Conservation (phyloP, 2,888 invertebrate species). For the Andrena chrysosceles region DNA sequence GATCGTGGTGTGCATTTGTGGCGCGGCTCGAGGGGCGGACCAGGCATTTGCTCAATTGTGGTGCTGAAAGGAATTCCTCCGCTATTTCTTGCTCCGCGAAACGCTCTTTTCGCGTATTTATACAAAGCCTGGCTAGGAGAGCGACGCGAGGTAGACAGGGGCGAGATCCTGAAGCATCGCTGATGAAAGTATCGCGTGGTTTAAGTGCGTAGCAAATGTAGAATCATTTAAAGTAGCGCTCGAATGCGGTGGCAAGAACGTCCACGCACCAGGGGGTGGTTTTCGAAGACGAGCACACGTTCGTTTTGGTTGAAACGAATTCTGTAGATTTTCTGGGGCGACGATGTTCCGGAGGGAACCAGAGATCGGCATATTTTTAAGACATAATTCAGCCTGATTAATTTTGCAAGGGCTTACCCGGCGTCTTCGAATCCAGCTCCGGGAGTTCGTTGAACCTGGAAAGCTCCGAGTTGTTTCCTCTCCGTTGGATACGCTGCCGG, state of each 20-base stretch:
- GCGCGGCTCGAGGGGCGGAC: no score
- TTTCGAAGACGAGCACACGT: conserved; percentile 12
- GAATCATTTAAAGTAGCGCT: neutral
- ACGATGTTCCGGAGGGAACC: neutral
- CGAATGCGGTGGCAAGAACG: conserved; percentile 25
- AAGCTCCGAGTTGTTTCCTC: conserved; percentile 25
- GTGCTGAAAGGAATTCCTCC: neutral
- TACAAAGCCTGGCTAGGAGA: neutral
- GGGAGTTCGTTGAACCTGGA: conserved; percentile 13
- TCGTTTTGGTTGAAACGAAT: neutral
- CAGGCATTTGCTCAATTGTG: neutral
- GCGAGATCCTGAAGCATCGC: conserved; percentile 1
- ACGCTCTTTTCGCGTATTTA: conserved; percentile 4
- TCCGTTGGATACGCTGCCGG: conserved; percentile 27
- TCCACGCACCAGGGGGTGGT: neutral
- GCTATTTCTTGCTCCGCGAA: neutral
- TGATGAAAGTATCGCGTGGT: neutral
- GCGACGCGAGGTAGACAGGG: neutral
- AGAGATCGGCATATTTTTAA: conserved; percentile 28
- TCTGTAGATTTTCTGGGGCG: neutral
- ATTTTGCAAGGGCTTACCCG: neutral
- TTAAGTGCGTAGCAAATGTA: neutral
- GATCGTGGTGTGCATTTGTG: neutral
- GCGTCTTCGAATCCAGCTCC: conserved; percentile 20
- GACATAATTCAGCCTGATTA: conserved; percentile 9